Base-by-base conservation (phyloP, 2,797 vertebrate genomes). In the Takifugu ocellatus region DNA sequence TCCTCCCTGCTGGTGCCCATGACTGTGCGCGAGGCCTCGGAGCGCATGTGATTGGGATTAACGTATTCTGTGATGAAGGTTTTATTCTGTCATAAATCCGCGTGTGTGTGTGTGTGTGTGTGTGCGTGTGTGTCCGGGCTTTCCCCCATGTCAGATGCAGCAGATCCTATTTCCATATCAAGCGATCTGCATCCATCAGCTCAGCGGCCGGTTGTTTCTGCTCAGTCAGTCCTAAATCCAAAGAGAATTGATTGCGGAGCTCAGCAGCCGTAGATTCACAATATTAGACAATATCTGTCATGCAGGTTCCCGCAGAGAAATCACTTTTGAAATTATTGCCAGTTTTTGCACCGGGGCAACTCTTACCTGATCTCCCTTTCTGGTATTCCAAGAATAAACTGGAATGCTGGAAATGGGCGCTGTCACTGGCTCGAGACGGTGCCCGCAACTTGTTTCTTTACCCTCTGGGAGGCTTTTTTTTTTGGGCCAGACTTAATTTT, bases 11-110 rank as follows among this genome's bases (percentile, higher is more conserved):
- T 10, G 31, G 31, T 10, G 26, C 61, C 54, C 68, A 56, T 15
- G 68, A 51, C 31, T 44, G 33, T 1, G 54, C 31, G 4, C 36
- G 54, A 66, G 68, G 49, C 59, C 68, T 29, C 31, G 11, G 59
- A 59, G 73, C 68, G 56, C 77, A 77, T 60, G 63, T 78, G 77
- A 75, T 61, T 63, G 60, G 82, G 83, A 87, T 87, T 86, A 81
- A 83, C 56, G 51, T 79, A 72, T 74, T 67, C 70, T 81, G 79
- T 73, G 75, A 78, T 75, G 75, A 83, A 87, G 82, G 75, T 82
- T 88, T 84, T 84, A 85, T 86, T 83, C 70, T 25, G 25, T 51
- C 74, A 71, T 86, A 86, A 86, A 86, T 87, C 84, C 78, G 57
- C 43, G 63, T 65, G 54, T 39, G 39, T 55, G 64, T 11, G 56